Evolutionary conservation across 2,113 vertebrate genomes (phyloP), one percentile per base, ranked within the genome.

Genomic region (Neopipo cinnamomea): DNA sequence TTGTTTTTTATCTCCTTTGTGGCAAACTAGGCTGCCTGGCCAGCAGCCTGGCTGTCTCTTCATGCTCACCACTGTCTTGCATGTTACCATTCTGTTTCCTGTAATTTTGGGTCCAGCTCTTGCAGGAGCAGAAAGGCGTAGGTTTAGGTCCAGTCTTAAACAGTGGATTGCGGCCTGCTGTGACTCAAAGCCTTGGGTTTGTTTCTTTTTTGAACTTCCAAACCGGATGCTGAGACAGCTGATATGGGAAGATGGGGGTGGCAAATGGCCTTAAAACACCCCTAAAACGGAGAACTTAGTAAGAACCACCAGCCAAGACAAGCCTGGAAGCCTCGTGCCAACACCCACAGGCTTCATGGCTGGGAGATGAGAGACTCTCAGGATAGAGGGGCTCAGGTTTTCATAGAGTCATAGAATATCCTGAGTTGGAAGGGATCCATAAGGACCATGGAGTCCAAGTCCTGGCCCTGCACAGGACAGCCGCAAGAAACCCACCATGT

Each of bases 221-320:
- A 8, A 25, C 23, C 0, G 1, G 19, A 42, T 68, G 12, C 31
- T 75, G n/a, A 41, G 35, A 25, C 16, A 74, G 59, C 23, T 86
- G n/a, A 35, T 52, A 20, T 0, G 0, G 46, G n/a, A 25, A 80
- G 5, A 0, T 66, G 22, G 4, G 27, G 17, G 28, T 72, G 23
- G 20, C 16, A 79, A 39, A 44, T 52, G n/a, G 20, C 41, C 33
- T 82, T 79, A 46, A 68, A 73, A 19, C 14, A 35, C 11, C 9
- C 3, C 4, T 33, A 31, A 90, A 42, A 5, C 12, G 42, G 15
- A 58, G 52, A 44, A 35, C 33, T 15, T 62, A 55, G 41, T 30
- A 37, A 61, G 24, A 71, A 18, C 5, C 16, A 52, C 6, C 25
- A 24, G 6, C n/a, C 58, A 42, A 50, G 42, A 33, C 5, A 44